Evolutionary conservation across 2,113 vertebrate genomes (phyloP).

Genomic region (Calonectris borealis): DNA sequence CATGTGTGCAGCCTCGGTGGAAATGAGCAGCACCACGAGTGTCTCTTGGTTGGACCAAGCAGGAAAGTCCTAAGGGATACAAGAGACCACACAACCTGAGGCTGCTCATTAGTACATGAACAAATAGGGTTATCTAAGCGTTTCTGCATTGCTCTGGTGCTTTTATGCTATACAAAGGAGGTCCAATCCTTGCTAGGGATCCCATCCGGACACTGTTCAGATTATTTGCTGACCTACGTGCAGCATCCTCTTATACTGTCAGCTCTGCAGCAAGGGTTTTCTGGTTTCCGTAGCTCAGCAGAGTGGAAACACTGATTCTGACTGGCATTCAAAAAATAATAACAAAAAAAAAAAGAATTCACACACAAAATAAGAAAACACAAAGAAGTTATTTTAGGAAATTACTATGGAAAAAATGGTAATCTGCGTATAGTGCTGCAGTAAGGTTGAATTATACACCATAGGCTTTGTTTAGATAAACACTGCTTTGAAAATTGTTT

Average conservation of each 20-base stretch:
- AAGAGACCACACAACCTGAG: background rate
- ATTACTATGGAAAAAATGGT: background rate
- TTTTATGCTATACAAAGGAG: background rate
- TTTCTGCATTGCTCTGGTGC: background rate
- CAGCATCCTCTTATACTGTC: background rate
- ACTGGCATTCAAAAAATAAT: background rate
- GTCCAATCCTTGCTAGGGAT: background rate
- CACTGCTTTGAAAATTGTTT: background rate
- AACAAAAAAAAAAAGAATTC: background rate
- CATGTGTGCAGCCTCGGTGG: fast-evolving
- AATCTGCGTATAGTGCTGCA: background rate
- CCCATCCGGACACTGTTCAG: background rate
- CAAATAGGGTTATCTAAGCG: background rate
- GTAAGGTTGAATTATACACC: background rate
- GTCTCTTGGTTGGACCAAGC: background rate
- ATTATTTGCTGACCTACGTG: background rate
- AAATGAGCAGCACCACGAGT: background rate
- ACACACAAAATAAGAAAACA: background rate
- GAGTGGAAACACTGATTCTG: background rate
- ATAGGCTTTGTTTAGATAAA: background rate
- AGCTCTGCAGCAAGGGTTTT: background rate
- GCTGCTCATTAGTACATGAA: background rate
- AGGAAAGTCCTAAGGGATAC: background rate
- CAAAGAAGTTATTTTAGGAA: background rate
- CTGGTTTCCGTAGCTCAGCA: background rate